Evolutionary conservation across 1,140 invertebrate genomes (phyloP), one percentile per base, ranked within the genome.

Genomic region (Leptestheria dahalacensis): DNA sequence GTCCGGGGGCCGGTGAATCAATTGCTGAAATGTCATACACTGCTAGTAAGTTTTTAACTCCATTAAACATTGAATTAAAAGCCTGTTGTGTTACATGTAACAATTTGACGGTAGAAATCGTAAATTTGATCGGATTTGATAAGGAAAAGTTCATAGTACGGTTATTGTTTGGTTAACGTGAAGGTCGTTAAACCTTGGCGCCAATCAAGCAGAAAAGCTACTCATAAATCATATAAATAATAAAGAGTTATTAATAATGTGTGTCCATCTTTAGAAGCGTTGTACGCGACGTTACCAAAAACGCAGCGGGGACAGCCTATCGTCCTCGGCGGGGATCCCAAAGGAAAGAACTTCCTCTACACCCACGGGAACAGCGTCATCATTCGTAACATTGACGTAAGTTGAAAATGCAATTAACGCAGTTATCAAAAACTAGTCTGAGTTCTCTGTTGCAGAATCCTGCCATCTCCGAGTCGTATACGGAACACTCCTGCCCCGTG

Each of bases 361-460:
- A 87, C 90, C 41, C 96, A 97, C 79, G 93, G 93, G 64, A 95
- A 96, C 70, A 95, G 88, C 69, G 91, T 99, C 48, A 95, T 96
- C 66, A 98, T 99, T 67, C 79, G 96, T 61, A 88, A 97, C 74
- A 92, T 97, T 68, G 88, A 92, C 64, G 89, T 91, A 74, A 80
- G 74, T 73, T n/a, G n/a, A n/a, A n/a, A n/a, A n/a, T n/a, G n/a
- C n/a, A n/a, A n/a, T n/a, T n/a, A n/a, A n/a, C n/a, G n/a, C n/a
- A n/a, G n/a, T n/a, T n/a, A n/a, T n/a, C n/a, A n/a, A n/a, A n/a
- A n/a, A n/a, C n/a, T n/a, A n/a, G n/a, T n/a, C n/a, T n/a, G n/a
- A n/a, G n/a, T n/a, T n/a, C n/a, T 63, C 63, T 65, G 6, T 76
- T 76, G 57, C 69, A 93, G 85, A 86, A 98, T 77, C 90, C 92